These are phyloP conservation scores for Brachycybe producta DNA, from an alignment of 2,888 invertebrate species.

Conservation along the genomic window DNA sequence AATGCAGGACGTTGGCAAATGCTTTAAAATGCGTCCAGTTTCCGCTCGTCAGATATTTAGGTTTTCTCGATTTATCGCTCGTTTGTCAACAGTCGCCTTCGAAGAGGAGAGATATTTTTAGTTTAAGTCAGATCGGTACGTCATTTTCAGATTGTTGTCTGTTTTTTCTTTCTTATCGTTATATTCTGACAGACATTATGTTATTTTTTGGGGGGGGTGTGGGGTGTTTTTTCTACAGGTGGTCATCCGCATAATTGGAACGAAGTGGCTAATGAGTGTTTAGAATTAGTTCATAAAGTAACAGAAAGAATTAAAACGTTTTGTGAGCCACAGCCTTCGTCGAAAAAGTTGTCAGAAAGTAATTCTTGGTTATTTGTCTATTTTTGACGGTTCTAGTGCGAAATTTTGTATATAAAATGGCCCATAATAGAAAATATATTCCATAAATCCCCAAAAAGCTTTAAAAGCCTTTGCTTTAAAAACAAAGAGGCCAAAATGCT, in stretches of 20 bases:
- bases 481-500: not conserved
- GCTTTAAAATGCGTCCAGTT: constrained; percentile 47
- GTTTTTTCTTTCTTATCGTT: not conserved
- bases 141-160: not conserved
- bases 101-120: constrained; percentile 53
- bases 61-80: constrained; percentile 56
- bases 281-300: constrained; percentile 47
- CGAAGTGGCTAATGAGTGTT: constrained; percentile 49
- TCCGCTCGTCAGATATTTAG: constrained; percentile 59
- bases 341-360: constrained; percentile 38
- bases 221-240: constrained; percentile 31
- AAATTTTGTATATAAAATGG: no score
- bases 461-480: no score
- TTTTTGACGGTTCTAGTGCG: not conserved
- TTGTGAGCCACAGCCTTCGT: constrained; percentile 18
- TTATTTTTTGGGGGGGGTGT: not conserved
- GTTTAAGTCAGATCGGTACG: constrained; percentile 54
- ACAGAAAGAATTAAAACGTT: constrained; percentile 18
- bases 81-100: constrained; percentile 48
- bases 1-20: constrained; percentile 39
- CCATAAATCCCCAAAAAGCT: no score
- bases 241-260: constrained; percentile 84
- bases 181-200: not conserved
- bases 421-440: no score
- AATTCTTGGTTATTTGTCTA: constrained; percentile 38